Evolutionary conservation across 2,888 invertebrate genomes (phyloP), one percentile per base, ranked within the genome.

Genomic region (Celastrina argiolus): DNA sequence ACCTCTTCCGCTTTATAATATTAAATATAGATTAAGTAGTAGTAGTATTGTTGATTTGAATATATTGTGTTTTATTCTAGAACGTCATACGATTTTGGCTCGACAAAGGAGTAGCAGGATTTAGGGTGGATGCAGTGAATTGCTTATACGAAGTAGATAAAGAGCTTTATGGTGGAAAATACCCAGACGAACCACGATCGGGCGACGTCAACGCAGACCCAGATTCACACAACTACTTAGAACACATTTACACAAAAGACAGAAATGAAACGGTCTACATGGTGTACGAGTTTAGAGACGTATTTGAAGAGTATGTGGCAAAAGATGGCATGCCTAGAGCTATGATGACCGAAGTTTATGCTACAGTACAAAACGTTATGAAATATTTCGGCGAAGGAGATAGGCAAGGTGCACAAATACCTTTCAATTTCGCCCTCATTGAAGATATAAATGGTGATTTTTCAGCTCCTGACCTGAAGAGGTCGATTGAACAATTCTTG

Each of bases 61-160:
- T 36, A 8, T 39, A 14, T 10, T 65, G 12, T 31, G 61, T 65
- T 45, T 66, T n/a, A n/a, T n/a, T 81, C 67, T 71, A 88, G 94
- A 91, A 94, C 1, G 92, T 95, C 1, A 82, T 98, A 45, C 88
- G 89, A 34, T 97, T 94, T 77, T 98, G 98, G 98, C 78, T 98
- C 65, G 93, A 93, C 10, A 94, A 94, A 78, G 97, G 97, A 2
- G 94, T 97, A 0, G 95, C 96, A 76, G 98, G 98, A 6, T 97
- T 98, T 77, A 93, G 97, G 75, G 92, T 98, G 6, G 96, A 97
- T 74, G 96, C 96, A 0, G 93, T 96, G 0, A 93, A 92, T 76
- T 93, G 93, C 78, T 76, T 95, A 45, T 94, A 90, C 69, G 95
- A 95, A 82, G 91, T 87, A 0, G 85, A 91, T 56, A 91, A 91